Evolutionary conservation across 2,113 vertebrate genomes (phyloP).

Genomic region (Cynopterus brachyotis): DNA sequence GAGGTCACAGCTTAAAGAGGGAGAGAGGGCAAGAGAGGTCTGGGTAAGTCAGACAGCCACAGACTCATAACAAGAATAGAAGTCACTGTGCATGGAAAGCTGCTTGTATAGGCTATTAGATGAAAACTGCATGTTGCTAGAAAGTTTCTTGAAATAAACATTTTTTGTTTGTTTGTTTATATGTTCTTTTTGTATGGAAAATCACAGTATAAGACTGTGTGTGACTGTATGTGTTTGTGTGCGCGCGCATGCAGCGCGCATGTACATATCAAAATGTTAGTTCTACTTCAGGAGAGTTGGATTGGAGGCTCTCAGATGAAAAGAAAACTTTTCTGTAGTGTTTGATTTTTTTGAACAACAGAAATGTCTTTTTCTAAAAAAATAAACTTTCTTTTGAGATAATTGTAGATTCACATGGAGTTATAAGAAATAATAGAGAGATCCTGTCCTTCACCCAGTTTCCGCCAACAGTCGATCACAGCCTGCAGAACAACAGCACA

Average conservation of each 20-base stretch:
- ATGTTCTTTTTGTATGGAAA: background rate
- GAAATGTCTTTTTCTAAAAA: background rate
- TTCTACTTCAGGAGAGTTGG: background rate
- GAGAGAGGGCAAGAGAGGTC: background rate
- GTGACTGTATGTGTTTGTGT: background rate
- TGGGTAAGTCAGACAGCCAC: background rate
- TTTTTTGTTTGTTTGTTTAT: background rate
- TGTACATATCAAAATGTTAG: background rate
- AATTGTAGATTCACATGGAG: background rate
- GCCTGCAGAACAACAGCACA: background rate
- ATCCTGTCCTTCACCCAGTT: background rate
- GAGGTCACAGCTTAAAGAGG: background rate
- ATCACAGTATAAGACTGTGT: background rate
- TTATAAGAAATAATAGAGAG: background rate
- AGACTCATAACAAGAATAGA: background rate
- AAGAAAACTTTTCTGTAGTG: background rate
- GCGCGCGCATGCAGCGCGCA: accelerated
- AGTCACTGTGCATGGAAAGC: background rate
- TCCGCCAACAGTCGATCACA: background rate
- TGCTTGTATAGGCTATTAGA: background rate
- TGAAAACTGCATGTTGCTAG: background rate
- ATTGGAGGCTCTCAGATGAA: background rate
- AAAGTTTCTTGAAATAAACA: background rate
- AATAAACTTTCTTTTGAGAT: background rate
- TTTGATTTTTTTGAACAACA: background rate